Conservation (phyloP, 2,113 vertebrate genomes). For the Bettongia penicillata region DNA sequence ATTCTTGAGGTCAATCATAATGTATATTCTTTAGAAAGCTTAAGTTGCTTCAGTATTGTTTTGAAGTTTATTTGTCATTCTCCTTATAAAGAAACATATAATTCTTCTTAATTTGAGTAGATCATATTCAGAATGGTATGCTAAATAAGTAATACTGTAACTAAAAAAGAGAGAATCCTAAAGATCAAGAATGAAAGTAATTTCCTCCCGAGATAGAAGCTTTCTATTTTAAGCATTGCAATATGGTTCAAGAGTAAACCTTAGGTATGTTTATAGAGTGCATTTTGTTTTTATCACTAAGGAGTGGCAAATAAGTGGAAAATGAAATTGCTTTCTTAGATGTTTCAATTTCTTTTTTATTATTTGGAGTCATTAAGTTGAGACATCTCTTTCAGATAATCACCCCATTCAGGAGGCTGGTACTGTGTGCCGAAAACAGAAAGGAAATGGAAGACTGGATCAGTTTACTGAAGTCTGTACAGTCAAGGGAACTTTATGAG, state of each 20-base stretch:
- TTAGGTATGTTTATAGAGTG: neutral
- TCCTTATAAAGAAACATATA: neutral
- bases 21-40: constrained; percentile 29
- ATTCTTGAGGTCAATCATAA: neutral
- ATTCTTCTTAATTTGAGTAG: neutral
- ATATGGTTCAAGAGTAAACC: neutral
- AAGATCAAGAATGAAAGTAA: neutral
- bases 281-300: constrained; percentile 45
- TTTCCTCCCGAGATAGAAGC: neutral
- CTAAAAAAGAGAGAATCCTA: constrained; percentile 12
- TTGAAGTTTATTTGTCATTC: constrained; percentile 55
- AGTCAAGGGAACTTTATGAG: constrained; percentile 98
- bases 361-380: constrained; percentile 57
- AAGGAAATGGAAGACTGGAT: constrained; percentile 98
- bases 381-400: constrained; percentile 88
- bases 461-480: constrained; percentile 93
- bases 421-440: constrained; percentile 93
- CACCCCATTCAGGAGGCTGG: constrained; percentile 93
- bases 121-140: neutral
- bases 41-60: constrained; percentile 61
- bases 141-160: neutral
- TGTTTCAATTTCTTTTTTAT: constrained; percentile 25
- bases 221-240: neutral
- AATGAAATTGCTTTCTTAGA: neutral
- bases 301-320: neutral